These are phyloP conservation scores for Canis aureus DNA, from an alignment of 2,113 vertebrate species.

Conservation along the genomic window DNA sequence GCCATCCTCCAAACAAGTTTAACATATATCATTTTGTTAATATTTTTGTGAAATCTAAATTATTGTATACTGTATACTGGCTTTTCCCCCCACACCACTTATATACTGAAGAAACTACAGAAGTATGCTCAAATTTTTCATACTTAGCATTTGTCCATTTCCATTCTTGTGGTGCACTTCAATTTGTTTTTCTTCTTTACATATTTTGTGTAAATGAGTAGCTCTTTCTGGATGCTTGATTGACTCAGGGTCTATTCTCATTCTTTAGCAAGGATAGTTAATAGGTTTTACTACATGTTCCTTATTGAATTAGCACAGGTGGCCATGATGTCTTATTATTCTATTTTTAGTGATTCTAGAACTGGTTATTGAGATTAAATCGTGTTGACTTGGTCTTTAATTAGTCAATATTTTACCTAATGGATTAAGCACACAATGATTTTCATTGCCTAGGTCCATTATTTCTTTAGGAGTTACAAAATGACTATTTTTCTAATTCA, in stretches of 20 bases:
- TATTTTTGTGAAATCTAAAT: neutral
- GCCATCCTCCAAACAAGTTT: neutral
- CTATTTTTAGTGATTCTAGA: neutral
- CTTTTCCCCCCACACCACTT: neutral
- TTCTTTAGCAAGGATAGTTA: neutral
- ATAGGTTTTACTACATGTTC: neutral
- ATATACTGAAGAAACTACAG: neutral
- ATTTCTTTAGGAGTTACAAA: neutral
- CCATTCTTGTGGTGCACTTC: neutral
- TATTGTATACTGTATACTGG: neutral
- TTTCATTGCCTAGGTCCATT: neutral
- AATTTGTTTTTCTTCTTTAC: neutral
- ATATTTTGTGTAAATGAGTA: neutral
- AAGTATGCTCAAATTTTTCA: neutral
- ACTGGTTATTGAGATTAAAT: neutral
- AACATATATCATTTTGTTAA: neutral
- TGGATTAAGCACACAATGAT: neutral
- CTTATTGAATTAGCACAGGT: neutral
- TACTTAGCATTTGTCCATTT: neutral
- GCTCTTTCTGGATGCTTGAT: neutral
- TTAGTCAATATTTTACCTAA: neutral
- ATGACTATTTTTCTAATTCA: neutral
- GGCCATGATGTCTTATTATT: neutral
- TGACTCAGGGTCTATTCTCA: neutral
- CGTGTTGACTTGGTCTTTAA: neutral